Base-by-base conservation (phyloP, 2,888 invertebrate species). In the Endomychus coccineus region DNA sequence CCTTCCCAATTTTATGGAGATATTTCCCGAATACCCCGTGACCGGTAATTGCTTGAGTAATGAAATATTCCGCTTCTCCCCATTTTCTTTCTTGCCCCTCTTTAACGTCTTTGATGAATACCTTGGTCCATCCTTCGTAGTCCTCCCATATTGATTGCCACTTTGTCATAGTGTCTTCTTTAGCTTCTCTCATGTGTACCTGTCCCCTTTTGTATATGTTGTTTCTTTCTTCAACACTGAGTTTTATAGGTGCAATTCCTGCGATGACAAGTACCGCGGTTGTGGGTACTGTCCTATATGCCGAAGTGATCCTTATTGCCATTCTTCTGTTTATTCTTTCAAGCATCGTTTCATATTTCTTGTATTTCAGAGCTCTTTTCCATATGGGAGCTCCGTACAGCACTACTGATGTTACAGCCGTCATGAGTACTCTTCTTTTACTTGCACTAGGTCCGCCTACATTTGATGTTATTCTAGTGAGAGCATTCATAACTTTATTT, bases 21-120 rank as follows among this genome's bases (percentile, higher is more conserved):
- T 42, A 44, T 1, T 22, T 22, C 2, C 16, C 24, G 21, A 43
- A 35, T 2, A 12, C 12, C 7, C 31, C 38, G 21, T 44, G 36
- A 2, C 36, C 42, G 2, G 39, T 27, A 3, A 38, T 13, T 5
- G 17, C 28, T 27, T 44, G 42, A 3, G 42, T 36, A 2, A 34
- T 2, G 16, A n/a, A 36, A 15, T 33, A 31, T 16, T 44, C 31
- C 4, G 36, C 10, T 13, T 39, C 34, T 13, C 33, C 34, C 17
- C 15, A 36, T 12, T 36, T 33, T 15, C 34, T 25, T 3, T 32
- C 21, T n/a, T 10, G 9, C 42, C 41, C 40, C 3, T 9, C 17
- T 17, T 23, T 17, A 3, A 43, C 25, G 22, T 41, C 29, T 10
- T 24, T 34, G 5, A 43, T 39, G n/a, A 39, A 32, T 3, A 15